Evolutionary conservation across 2,888 invertebrate genomes (phyloP).

Genomic region (Leuctra nigra): DNA sequence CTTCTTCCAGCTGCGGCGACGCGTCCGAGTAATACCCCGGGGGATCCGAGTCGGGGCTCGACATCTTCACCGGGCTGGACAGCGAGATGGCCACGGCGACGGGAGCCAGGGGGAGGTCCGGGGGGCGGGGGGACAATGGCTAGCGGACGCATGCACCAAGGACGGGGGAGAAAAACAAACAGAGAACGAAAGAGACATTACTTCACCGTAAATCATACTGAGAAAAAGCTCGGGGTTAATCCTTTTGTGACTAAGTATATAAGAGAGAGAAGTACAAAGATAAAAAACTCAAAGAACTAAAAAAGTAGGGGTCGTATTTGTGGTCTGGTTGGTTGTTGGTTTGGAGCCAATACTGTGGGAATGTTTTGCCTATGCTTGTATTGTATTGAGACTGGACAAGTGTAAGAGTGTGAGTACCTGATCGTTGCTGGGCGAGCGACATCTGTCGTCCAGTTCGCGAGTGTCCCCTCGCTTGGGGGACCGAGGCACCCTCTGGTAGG

Average conservation of each 20-base stretch:
- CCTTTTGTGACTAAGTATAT: not conserved
- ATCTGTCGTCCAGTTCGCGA: conserved; percentile 51
- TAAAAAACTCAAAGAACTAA: not conserved
- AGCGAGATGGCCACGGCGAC: conserved; percentile 26
- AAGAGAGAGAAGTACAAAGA: not conserved
- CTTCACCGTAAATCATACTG: conserved; percentile 1
- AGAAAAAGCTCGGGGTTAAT: not conserved
- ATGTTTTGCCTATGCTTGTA: not conserved
- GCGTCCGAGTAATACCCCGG: conserved; percentile 17
- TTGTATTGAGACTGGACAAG: not conserved
- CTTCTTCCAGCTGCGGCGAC: conserved; percentile 29
- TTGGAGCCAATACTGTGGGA: conserved; percentile 10
- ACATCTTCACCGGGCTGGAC: conserved; percentile 24
- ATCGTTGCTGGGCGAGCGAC: conserved; percentile 71
- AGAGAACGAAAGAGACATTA: conserved; percentile 20
- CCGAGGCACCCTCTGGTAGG: conserved; percentile 73
- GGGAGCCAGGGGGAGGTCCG: conserved; percentile 25
- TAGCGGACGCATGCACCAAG: conserved; percentile 22
- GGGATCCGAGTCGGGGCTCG: conserved; percentile 2
- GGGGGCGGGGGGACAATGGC: conserved; percentile 21
- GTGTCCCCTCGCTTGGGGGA: conserved; percentile 57
- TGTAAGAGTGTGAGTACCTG: conserved; percentile 55
- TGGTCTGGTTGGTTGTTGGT: not conserved
- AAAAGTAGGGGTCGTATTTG: not conserved
- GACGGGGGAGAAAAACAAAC: conserved; percentile 17